phyloP scores from a whole-genome alignment of 2,797 vertebrate species.

The Acanthurus lineatus region DNA sequence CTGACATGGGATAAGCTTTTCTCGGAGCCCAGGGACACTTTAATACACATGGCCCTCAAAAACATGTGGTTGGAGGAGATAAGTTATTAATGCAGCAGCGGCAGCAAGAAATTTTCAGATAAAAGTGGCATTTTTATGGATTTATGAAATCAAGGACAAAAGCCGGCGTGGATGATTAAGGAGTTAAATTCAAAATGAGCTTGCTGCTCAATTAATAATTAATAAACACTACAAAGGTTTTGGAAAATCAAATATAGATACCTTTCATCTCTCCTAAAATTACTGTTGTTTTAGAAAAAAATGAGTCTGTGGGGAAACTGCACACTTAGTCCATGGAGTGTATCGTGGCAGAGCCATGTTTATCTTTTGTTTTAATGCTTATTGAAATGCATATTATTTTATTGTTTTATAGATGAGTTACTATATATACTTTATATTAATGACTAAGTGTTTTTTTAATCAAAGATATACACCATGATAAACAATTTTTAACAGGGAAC shows the following conservation, averaged over 20 bases:
- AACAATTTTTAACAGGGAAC: neutral
- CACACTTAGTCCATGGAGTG: slow-evolving; percentile 24
- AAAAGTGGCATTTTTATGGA: slow-evolving; percentile 48
- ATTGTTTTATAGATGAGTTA: slow-evolving; percentile 41
- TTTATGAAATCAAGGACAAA: slow-evolving; percentile 43
- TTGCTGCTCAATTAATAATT: slow-evolving; percentile 50
- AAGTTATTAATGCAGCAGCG: slow-evolving; percentile 50
- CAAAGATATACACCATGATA: neutral
- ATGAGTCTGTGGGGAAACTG: slow-evolving; percentile 5
- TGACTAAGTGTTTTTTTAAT: neutral
- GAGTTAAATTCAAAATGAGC: slow-evolving; percentile 43
- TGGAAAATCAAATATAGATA: slow-evolving; percentile 67
- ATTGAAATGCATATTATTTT: slow-evolving; percentile 21
- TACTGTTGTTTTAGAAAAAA: slow-evolving; percentile 27
- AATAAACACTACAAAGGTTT: slow-evolving; percentile 56
- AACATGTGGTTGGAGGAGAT: slow-evolving; percentile 55
- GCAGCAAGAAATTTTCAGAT: slow-evolving; percentile 36
- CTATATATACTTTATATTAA: slow-evolving; percentile 29
- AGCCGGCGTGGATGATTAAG: slow-evolving; percentile 31
- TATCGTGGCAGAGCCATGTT: slow-evolving; percentile 29
- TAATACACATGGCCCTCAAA: slow-evolving; percentile 47
- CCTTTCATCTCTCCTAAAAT: slow-evolving; percentile 61
- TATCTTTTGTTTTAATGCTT: slow-evolving; percentile 33
- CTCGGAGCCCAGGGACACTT: slow-evolving; percentile 44
- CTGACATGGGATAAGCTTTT: slow-evolving; percentile 65